A percentile compares a stretch with the other conserved stretches of the same genome.
These are phyloP conservation scores for Hymenopus coronatus DNA, from an alignment of 2,888 invertebrate genomes.

Conservation along the genomic window DNA sequence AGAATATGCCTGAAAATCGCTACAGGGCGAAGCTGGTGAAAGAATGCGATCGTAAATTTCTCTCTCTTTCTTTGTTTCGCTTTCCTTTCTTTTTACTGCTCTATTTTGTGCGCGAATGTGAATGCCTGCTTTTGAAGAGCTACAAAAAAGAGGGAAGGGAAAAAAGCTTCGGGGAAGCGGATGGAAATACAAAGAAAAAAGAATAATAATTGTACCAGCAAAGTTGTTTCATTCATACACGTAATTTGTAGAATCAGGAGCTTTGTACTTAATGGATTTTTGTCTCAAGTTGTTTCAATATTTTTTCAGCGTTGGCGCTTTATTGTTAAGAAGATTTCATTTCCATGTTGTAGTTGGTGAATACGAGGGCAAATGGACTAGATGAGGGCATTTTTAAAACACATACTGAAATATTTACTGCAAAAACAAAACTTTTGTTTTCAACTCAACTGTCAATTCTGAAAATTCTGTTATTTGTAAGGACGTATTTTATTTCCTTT, in stretches of 20 bases:
- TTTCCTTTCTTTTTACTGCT: background rate
- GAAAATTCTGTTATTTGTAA: too few species aligned
- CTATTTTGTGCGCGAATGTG: background rate
- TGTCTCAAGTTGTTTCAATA: background rate
- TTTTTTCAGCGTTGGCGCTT: background rate
- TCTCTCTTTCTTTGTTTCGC: conserved; percentile 9
- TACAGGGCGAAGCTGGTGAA: conserved; percentile 7
- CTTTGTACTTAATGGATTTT: background rate
- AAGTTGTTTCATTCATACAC: background rate
- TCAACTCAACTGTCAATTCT: too few species aligned
- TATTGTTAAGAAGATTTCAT: too few species aligned
- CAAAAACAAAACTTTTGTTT: too few species aligned
- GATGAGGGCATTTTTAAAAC: too few species aligned
- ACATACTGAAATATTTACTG: too few species aligned
- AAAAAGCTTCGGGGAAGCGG: background rate
- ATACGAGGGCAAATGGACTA: too few species aligned
- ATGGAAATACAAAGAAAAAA: background rate
- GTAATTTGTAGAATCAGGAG: background rate
- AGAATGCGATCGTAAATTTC: conserved; percentile 23
- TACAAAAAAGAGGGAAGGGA: background rate
- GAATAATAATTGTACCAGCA: background rate
- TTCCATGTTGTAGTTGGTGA: too few species aligned
- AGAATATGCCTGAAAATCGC: background rate
- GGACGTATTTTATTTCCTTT: too few species aligned
- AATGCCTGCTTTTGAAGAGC: background rate